Base-by-base conservation (phyloP, 2,888 invertebrate species). In the Noctuana brunneofusca region DNA sequence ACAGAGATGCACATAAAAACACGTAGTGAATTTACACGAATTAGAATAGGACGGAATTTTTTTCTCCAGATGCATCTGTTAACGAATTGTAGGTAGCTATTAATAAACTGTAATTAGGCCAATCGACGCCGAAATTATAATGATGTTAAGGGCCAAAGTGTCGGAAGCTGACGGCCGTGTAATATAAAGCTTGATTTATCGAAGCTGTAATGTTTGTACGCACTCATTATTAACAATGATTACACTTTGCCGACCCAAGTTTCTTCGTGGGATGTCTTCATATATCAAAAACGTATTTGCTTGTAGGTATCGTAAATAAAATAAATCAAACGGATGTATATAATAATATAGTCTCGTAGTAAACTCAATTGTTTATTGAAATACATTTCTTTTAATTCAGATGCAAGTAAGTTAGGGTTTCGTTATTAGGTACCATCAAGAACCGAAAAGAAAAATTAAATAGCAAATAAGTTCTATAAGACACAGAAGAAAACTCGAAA, bases 1-100 rank as follows among this genome's bases (percentile, higher is more conserved):
- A 83, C 73, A 79, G 84, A 74, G 84, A 84, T 73, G 75, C 75
- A 73, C 65, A 75, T 74, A 82, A 73, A 71, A 72, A 73, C 74
- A 66, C 70, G 65, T 69, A 72, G 58, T 59, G 65, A 55, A 63
- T 59, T 57, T 63, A 41, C 63, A 52, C 20, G 16, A 24, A 52
- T 52, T 43, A 52, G 52, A 65, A 65, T 63, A 64, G 56, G 62
- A 63, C 46, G 35, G 48, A 46, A 22, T 30, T 52, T 59, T 58
- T 54, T 55, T 53, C 38, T 48, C 41, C 38, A 35, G 18, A 24
- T 35, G 35, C 9, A 32, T 57, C 14, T 46, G 4, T 35, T 48
- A 27, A 54, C n/a, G 52, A 59, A 32, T 14, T 54, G 22, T 12
- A 27, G 16, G 12, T 14, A 12, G 60, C 48, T 60, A 60, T 60